These are phyloP conservation scores for Drosophila macrothrix DNA, from an alignment of 2,888 invertebrate genomes.

Conservation along the genomic window DNA sequence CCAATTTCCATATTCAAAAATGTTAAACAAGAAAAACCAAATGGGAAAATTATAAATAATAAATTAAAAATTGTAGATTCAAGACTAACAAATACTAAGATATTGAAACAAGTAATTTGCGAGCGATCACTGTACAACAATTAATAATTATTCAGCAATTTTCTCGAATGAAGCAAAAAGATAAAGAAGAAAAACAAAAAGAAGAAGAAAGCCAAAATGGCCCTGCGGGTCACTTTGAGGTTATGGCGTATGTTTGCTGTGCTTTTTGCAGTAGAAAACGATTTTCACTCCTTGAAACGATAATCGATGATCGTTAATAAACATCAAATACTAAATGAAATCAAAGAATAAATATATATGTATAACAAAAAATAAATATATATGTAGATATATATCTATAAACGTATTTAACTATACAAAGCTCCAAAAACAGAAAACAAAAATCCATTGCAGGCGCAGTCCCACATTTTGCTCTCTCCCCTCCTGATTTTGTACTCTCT, in stretches of 20 bases:
- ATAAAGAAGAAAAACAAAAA: background rate
- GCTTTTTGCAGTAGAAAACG: slow-evolving; percentile 38
- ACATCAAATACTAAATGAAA: slow-evolving; percentile 24
- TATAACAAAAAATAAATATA: slow-evolving; percentile 14
- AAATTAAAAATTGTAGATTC: background rate
- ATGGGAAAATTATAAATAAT: background rate
- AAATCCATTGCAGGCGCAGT: slow-evolving; percentile 24
- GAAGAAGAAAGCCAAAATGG: background rate
- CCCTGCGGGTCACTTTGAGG: slow-evolving; percentile 10
- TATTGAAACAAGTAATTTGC: background rate
- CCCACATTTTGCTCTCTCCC: slow-evolving; percentile 5
- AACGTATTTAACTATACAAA: slow-evolving; percentile 20
- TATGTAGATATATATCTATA: slow-evolving; percentile 12
- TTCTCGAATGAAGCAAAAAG: background rate
- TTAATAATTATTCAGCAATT: slow-evolving; percentile 1
- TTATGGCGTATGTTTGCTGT: slow-evolving; percentile 20
- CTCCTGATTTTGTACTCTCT: slow-evolving; percentile 6
- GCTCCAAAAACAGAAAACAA: background rate
- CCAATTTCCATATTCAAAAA: slow-evolving; percentile 8
- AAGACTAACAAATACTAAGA: background rate
- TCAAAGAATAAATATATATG: slow-evolving; percentile 30
- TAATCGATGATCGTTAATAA: slow-evolving; percentile 24
- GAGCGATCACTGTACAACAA: slow-evolving; percentile 9
- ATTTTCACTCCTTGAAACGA: slow-evolving; percentile 40
- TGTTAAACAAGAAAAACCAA: background rate